A percentile compares a stretch with the other conserved stretches of the same genome.
Conservation (phyloP, 2,888 invertebrate species). For the Ormia ochracea region DNA sequence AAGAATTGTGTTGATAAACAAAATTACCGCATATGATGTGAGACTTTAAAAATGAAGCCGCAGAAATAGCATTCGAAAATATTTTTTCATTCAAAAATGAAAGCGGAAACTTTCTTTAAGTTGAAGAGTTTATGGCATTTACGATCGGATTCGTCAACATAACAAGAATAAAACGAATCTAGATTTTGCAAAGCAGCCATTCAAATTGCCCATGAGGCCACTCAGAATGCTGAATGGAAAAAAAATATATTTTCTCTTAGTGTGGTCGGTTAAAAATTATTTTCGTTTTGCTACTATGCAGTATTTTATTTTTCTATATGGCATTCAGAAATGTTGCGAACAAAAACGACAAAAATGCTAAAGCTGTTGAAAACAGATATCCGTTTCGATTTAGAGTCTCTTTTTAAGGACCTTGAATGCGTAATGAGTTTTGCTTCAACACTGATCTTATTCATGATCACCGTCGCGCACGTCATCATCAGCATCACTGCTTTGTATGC, state of each 20-base stretch:
- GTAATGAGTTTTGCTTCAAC: conserved; percentile 69
- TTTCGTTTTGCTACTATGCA: conserved; percentile 4
- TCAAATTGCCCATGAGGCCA: no score
- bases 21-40: no score
- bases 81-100: no score
- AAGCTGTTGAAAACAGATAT: conserved; percentile 41
- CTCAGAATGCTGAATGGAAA: background rate
- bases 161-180: no score
- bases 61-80: no score
- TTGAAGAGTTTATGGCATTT: no score
- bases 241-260: background rate
- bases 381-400: conserved; percentile 60
- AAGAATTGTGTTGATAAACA: no score
- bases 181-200: no score
- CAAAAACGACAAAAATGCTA: background rate
- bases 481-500: conserved; percentile 35
- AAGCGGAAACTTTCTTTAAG: no score
- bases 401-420: conserved; percentile 73
- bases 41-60: no score
- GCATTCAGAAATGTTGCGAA: conserved; percentile 8
- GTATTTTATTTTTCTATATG: conserved; percentile 42
- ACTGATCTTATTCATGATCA: conserved; percentile 55
- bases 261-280: conserved; percentile 32
- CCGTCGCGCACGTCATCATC: conserved; percentile 28
- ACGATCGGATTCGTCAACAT: no score